Evolutionary conservation across 2,797 vertebrate genomes (phyloP), one percentile per base, ranked within the genome.

Genomic region (Microcaecilia unicolor): DNA sequence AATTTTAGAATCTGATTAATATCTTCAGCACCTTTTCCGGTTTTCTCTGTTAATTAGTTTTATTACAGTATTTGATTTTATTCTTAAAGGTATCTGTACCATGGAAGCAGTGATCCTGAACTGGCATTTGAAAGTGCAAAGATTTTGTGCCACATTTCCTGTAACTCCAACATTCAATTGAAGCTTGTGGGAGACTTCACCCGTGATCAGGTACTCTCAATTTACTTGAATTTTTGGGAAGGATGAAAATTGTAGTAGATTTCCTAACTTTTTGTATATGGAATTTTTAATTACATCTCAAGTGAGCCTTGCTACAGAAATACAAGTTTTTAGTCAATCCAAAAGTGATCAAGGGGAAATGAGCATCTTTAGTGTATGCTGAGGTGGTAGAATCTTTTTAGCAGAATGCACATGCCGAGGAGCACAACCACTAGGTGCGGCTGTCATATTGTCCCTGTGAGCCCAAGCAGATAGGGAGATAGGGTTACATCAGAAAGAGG

Each of bases 141-240:
- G 77, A 98, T 99, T 65, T 68, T 99, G 31, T 90, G 91, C 32
- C 90, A 81, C 45, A 93, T 99, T 15, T 84, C 93, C 48, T 91
- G 71, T 50, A 97, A 95, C 65, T 87, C 92, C 25, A 98, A 99
- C 58, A 96, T 98, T 55, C 96, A 99, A 66, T 72, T 67, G 17
- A 86, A 95, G 54, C 67, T 99, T 38, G 91, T 98, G 57, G 94
- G 94, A 62, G 96, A 99, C 64, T 99, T 99, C 54, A 97, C 90
- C 13, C 90, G 97, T 22, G 89, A 97, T 61, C 87, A 93, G 85
- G 96, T 96, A 70, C 29, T 34, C 25, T 18, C n/a, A 10, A 14
- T 30, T 37, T 50, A 2, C 52, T 33, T 48, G 22, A 6, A 15
- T 43, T 27, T 49, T 14, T 10, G 20, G 36, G 11, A n/a, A 44